Base-by-base conservation (phyloP, 2,113 vertebrate species). In the Capricornis sumatraensis region DNA sequence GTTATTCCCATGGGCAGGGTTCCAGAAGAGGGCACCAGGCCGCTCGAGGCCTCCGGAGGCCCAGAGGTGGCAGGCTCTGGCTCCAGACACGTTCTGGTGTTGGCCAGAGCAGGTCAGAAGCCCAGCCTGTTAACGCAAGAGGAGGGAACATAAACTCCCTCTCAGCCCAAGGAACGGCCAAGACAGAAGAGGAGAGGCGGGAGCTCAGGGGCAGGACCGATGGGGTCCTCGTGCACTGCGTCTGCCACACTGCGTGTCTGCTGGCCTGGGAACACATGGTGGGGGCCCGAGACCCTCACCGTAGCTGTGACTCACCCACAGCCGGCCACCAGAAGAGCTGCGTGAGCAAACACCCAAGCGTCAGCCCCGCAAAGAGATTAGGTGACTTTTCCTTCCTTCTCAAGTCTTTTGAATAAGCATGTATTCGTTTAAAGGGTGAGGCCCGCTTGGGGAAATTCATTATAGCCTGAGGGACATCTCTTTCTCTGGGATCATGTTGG, bases 251-350 rank as follows among this genome's bases (percentile, higher is more conserved):
- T 15, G 4, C 14, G 2, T 47, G 12, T 93, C 52, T 74, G 10
- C 21, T 14, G 57, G 30, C 53, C 45, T 81, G 4, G 19, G 79
- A 57, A 16, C 36, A 6, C 47, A 13, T 7, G 0, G 30, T 1
- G 16, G 5, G 19, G 50, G 17, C 79, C 1, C 0, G 4, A 57
- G 57, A 10, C 74, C n/a, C 50, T 12, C 1, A 2, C 10, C 30
- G 9, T 7, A 1, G 28, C 74, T 17, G n/a, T 4, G 1, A 17
- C 28, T 55, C 47, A 8, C 21, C 50, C 71, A n/a, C 19, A 62
- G 16, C 47, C 23, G 8, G 52, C 16, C 9, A 3, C 62, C 86
- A 10, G 47, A 53, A 71, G 55, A 43, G 11, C 2, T 33, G 3
- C 15, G 1, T 50, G 33, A 64, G 85, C 79, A 58, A n/a, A 91